These are phyloP conservation scores for Cassiopea xamachana DNA, from an alignment of 30 jellyfish, hydroid and myxozoan species.

Conservation along the genomic window DNA sequence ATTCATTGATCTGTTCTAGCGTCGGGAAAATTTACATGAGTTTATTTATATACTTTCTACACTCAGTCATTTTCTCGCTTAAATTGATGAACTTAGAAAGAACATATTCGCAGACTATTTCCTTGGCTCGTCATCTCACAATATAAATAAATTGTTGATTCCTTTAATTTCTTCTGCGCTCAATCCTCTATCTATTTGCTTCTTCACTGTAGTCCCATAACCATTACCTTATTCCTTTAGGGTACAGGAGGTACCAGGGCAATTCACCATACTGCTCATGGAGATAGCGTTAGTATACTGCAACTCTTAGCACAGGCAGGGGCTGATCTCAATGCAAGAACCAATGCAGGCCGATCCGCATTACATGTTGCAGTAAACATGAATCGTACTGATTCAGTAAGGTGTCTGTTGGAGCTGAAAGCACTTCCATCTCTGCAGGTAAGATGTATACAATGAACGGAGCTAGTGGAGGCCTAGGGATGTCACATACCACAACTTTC, in stretches of 20 bases:
- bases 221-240: constrained; percentile 15
- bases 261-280: constrained; percentile 86
- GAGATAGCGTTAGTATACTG: constrained; percentile 69
- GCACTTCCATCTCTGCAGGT: neutral
- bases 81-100: too few species aligned
- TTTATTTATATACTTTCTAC: too few species aligned
- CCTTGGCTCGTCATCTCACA: too few species aligned
- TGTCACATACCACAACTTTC: neutral
- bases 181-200: neutral
- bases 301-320: constrained; percentile 72
- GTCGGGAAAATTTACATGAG: too few species aligned
- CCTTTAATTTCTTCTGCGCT: too few species aligned
- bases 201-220: neutral
- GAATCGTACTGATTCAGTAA: constrained; percentile 77
- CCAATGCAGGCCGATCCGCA: constrained; percentile 80
- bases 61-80: too few species aligned
- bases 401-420: neutral
- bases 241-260: constrained; percentile 93
- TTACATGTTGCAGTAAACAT: constrained; percentile 92
- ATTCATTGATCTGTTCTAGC: too few species aligned
- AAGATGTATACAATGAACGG: neutral
- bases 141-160: too few species aligned
- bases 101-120: too few species aligned
- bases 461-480: neutral
- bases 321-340: constrained; percentile 91